These are phyloP conservation scores for Dione vanillae DNA, from an alignment of 2,888 invertebrate species.

Conservation along the genomic window DNA sequence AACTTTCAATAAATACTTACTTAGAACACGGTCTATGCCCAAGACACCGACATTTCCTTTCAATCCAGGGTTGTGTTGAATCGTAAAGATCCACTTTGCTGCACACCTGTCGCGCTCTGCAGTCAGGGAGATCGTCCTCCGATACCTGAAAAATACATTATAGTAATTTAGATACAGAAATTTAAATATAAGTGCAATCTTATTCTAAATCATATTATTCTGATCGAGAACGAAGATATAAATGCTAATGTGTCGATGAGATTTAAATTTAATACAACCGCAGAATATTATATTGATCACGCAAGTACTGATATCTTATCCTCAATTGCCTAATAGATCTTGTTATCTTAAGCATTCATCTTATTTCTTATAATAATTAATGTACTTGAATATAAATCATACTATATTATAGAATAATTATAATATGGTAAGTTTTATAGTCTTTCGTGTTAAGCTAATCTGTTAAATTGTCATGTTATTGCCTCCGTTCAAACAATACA, in stretches of 20 bases:
- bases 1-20: slow-evolving; percentile 59
- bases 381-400: neutral
- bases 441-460: no score
- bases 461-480: no score
- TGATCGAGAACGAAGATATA: slow-evolving; percentile 20
- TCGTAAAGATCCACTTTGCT: slow-evolving; percentile 95
- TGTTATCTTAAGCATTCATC: slow-evolving; percentile 17
- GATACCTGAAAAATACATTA: slow-evolving; percentile 85
- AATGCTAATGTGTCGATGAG: slow-evolving; percentile 28
- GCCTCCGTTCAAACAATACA: slow-evolving; percentile 35
- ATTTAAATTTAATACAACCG: slow-evolving; percentile 26
- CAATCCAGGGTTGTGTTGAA: slow-evolving; percentile 90
- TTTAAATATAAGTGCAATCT: neutral
- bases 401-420: no score
- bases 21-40: slow-evolving; percentile 88
- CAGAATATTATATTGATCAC: slow-evolving; percentile 30
- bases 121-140: slow-evolving; percentile 91
- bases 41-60: slow-evolving; percentile 93
- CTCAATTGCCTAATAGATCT: slow-evolving; percentile 14
- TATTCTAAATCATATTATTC: slow-evolving; percentile 12
- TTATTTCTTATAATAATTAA: slow-evolving; percentile 7
- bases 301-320: slow-evolving; percentile 21
- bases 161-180: slow-evolving; percentile 9
- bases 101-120: slow-evolving; percentile 91
- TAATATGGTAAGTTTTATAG: no score